Evolutionary conservation across 2,888 invertebrate genomes (phyloP).

Genomic region (Cheiracanthium punctorium): DNA sequence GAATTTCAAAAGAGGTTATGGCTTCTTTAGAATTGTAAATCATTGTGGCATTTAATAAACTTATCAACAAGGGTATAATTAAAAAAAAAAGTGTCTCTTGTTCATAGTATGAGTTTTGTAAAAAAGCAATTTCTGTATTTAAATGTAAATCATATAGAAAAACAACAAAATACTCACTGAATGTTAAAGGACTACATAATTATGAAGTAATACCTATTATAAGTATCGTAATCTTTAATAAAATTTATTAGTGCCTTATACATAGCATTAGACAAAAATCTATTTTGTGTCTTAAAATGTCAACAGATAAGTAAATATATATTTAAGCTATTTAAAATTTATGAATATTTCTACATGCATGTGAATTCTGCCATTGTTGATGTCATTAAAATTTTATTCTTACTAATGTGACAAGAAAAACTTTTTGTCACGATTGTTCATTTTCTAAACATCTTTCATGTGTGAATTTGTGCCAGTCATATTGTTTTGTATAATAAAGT

Average conservation of each 20-base stretch:
- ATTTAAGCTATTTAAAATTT: background rate
- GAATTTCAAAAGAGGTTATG: too few species aligned
- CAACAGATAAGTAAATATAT: background rate
- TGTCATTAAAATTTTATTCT: constrained; percentile 24
- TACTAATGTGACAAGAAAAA: background rate
- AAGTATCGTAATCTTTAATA: background rate
- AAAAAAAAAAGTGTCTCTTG: too few species aligned
- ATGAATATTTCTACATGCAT: background rate
- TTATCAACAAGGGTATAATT: too few species aligned
- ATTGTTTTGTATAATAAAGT: constrained; percentile 7
- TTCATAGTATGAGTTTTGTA: too few species aligned
- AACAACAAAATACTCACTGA: too few species aligned
- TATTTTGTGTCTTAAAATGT: background rate
- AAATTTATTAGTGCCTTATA: constrained; percentile 24
- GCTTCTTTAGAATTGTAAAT: too few species aligned
- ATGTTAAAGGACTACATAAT: too few species aligned
- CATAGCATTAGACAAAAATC: background rate
- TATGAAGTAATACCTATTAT: too few species aligned
- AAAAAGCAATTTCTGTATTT: too few species aligned
- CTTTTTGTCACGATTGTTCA: background rate
- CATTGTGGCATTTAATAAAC: too few species aligned
- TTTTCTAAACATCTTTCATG: background rate
- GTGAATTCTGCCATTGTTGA: constrained; percentile 22
- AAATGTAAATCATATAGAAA: too few species aligned
- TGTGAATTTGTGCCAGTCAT: background rate